Evolutionary conservation across 2,797 vertebrate genomes (phyloP), one percentile per base, ranked within the genome.

Genomic region (Coreius guichenoti): DNA sequence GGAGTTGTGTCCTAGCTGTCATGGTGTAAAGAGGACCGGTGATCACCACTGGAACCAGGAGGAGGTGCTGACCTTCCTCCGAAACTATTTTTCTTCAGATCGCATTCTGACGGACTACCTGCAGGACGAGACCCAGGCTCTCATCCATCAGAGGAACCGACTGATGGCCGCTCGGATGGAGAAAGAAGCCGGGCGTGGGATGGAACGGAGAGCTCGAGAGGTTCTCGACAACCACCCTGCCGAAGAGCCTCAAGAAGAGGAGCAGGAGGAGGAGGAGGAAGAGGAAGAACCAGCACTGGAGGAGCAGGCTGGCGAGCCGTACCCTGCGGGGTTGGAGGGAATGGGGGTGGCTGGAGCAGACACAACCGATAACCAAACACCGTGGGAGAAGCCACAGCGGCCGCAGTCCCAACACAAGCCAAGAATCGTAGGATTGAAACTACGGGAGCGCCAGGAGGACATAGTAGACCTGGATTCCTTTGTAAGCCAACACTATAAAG

Each of bases 401-500:
- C n/a, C 36, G 0, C 61, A 39, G 14, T 58, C 74, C 26, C 74
- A 39, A n/a, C 88, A 1, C 68, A 94, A 89, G 23, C 94, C 95
- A 0, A 95, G 92, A 90, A 95, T 97, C 0, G 91, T 97, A 88
- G 95, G 92, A 43, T 89, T 94, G 86, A 92, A 87, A 83, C 91
- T 91, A 47, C 87, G 69, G 5, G 83, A 90, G 1, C 82, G 83
- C 17, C 92, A 87, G 73, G 95, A 96, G 68, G 95, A 96, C 90
- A 97, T 97, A 7, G 94, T 97, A 89, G 96, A 97, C 86, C 93
- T 97, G 56, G 96, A 98, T 92, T 94, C 91, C 0, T 96, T 95
- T 77, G 93, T 94, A 21, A 91, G 94, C 92, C 93, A 94, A 88
- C 94, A 94, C 89, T 97, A 94, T 90, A 96, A 93, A 88, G 94